Evolutionary conservation across 2,797 vertebrate genomes (phyloP), one percentile per base, ranked within the genome.

Genomic region (Clangula hyemalis): DNA sequence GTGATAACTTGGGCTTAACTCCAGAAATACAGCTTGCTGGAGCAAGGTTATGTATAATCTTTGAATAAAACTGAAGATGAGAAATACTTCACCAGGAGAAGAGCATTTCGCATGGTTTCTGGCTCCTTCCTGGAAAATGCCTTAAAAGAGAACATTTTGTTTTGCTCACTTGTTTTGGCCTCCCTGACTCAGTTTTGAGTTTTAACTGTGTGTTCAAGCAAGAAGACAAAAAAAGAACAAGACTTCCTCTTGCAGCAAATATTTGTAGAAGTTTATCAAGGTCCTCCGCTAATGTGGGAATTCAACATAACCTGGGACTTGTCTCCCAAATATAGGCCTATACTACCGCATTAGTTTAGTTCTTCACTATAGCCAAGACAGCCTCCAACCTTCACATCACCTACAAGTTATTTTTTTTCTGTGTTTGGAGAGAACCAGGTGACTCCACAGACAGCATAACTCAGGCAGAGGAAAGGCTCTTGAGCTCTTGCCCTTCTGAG

Each of bases 1-100:
- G 69, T 83, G 76, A 36, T 60, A 93, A 85, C 49, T 57, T 68
- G 27, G 81, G 85, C 57, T 85, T 88, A 72, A 84, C n/a, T 91
- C 60, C 88, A 94, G 61, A 66, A 8, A 45, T 5, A 54, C 2
- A 2, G 41, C 61, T 85, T 70, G 43, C 60, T 74, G 73, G 24
- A 89, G 21, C 9, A 1, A 91, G 39, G 34, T 14, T 82, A 41
- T 70, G n/a, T 38, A 85, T 76, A 65, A 85, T 32, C 47, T n/a
- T 85, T n/a, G 0, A 2, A 30, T 56, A 85, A 80, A 85, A 68
- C 12, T 15, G 24, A 77, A 62, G 47, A 74, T 36, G 30, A 83
- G 13, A 80, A 93, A 90, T 39, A 68, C 28, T 36, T 72, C 12
- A 2, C 45, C 58, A 78, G 54, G 16, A 93, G 28, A 75, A 84